Evolutionary conservation across 2,888 invertebrate species (phyloP), one percentile per base, ranked within the genome.

Genomic region (Hybos culiciformis): DNA sequence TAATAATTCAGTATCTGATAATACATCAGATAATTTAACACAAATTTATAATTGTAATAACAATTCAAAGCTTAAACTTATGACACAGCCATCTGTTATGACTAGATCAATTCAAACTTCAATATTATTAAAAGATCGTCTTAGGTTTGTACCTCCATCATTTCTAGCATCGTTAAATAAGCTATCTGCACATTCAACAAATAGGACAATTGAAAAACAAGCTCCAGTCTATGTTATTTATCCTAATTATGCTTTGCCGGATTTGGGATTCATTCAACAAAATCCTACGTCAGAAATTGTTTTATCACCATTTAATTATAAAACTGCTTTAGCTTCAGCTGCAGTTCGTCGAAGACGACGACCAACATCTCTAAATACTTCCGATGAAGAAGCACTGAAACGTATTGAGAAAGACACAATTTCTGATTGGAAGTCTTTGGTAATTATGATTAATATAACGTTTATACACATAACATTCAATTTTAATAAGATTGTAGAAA

Each of bases 401-500:
- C 80, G 80, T 57, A 80, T 82, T 62, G 85, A 86, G 42, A 78
- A 87, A 49, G 74, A 77, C 33, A 91, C 92, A 59, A 81, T 94
- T 8, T 78, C 80, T 59, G 94, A 94, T 63, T 94, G 93, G 93
- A 87, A 90, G 56, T 92, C 91, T 0, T 69, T 94, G 41, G 87
- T 85, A 54, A n/a, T n/a, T n/a, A n/a, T n/a, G n/a, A n/a, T n/a
- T n/a, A n/a, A n/a, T n/a, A n/a, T n/a, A n/a, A n/a, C n/a, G n/a
- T n/a, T n/a, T n/a, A n/a, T n/a, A n/a, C n/a, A n/a, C n/a, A n/a
- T n/a, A n/a, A n/a, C n/a, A n/a, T n/a, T n/a, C n/a, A n/a, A n/a
- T n/a, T n/a, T n/a, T n/a, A n/a, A n/a, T n/a, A n/a, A n/a, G n/a
- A n/a, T n/a, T n/a, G n/a, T n/a, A n/a, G n/a, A n/a, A n/a, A n/a